Evolutionary conservation across 2,797 vertebrate genomes (phyloP).

Genomic region (Ciconia nigra): DNA sequence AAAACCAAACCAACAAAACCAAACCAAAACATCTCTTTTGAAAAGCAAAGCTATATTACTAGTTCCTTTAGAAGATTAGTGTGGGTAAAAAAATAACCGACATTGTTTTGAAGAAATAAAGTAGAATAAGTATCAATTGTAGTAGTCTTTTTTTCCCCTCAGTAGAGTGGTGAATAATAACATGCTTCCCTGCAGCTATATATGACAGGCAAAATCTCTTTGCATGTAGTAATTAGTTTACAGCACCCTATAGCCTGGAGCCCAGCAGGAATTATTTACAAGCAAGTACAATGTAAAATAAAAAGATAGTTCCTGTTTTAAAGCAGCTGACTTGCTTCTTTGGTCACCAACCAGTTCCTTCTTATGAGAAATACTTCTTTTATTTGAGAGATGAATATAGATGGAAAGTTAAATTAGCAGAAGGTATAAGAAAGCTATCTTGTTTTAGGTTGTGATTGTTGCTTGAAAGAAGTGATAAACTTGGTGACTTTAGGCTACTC

Average conservation of each 20-base stretch:
- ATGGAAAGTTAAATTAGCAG: background rate
- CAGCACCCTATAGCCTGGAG: conserved; percentile 15
- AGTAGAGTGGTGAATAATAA: background rate
- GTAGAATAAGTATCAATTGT: background rate
- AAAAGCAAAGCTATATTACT: background rate
- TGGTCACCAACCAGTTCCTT: background rate
- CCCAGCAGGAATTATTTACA: conserved; percentile 38
- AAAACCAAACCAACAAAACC: background rate
- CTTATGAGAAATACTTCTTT: background rate
- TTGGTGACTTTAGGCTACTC: background rate
- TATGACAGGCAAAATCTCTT: conserved; percentile 17
- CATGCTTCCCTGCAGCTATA: conserved; percentile 40
- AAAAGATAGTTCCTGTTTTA: conserved; percentile 18
- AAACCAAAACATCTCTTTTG: background rate
- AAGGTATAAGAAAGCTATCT: background rate
- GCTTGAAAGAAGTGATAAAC: background rate
- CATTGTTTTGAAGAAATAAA: background rate
- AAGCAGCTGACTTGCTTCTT: background rate
- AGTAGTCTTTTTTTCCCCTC: background rate
- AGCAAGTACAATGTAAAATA: conserved; percentile 58
- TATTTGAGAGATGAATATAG: background rate
- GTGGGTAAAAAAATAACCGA: background rate
- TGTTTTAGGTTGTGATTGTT: background rate
- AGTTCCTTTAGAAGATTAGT: background rate
- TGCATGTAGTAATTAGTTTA: conserved; percentile 72